Conservation (phyloP, 2,797 vertebrate genomes). For the Acipenser transmontanus region DNA sequence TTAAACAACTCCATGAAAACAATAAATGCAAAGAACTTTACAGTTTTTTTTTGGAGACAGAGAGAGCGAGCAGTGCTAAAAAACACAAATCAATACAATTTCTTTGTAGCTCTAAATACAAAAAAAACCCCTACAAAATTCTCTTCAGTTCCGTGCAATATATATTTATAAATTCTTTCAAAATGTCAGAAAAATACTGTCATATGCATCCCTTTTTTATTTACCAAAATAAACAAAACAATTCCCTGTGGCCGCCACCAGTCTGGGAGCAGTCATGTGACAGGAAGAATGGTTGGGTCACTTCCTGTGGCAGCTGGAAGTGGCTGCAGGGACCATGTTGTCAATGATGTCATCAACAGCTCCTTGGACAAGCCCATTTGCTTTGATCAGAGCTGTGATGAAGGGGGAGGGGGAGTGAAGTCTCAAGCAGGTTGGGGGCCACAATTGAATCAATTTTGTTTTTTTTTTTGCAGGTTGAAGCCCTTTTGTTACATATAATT, state of each 20-base stretch:
- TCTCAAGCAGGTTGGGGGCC: too few species aligned
- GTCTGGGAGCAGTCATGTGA: constrained; percentile 6
- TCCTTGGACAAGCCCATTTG: too few species aligned
- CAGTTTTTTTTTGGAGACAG: constrained; percentile 35
- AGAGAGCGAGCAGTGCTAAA: too few species aligned
- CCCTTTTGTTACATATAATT: constrained; percentile 9
- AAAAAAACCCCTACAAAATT: constrained; percentile 30
- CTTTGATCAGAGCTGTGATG: too few species aligned
- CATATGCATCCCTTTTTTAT: constrained; percentile 40
- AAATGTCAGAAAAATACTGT: constrained; percentile 24
- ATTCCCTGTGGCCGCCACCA: too few species aligned
- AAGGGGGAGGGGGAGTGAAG: too few species aligned
- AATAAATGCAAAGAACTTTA: constrained; percentile 55
- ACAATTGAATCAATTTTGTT: too few species aligned
- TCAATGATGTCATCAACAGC: too few species aligned
- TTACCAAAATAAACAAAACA: constrained; percentile 16
- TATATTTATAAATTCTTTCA: constrained; percentile 29
- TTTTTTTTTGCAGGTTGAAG: constrained; percentile 17
- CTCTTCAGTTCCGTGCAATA: constrained; percentile 34
- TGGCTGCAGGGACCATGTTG: constrained; percentile 1
- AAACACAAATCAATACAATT: too few species aligned
- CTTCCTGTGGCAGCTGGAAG: not conserved
- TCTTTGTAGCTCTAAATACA: constrained; percentile 30
- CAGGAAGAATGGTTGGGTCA: not conserved
- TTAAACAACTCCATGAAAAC: constrained; percentile 38